These are phyloP conservation scores for Neoniphon sammara DNA, from an alignment of 2,797 vertebrate genomes.

Conservation along the genomic window DNA sequence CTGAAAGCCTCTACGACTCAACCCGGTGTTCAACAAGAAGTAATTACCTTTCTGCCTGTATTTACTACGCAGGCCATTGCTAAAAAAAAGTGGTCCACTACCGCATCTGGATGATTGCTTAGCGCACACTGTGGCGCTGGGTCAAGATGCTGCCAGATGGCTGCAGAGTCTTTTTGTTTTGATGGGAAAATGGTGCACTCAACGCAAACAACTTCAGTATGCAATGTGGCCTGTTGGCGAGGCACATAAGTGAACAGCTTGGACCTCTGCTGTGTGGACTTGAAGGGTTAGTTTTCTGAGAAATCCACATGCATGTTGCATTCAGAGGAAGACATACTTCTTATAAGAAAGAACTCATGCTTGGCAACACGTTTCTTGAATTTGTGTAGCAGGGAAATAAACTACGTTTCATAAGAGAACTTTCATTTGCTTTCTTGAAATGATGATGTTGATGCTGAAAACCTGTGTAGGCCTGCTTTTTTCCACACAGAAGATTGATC, in stretches of 20 bases:
- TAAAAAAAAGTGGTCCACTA: slow-evolving; percentile 48
- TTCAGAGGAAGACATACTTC: slow-evolving; percentile 32
- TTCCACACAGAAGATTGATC: too few species aligned
- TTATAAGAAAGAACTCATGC: slow-evolving; percentile 27
- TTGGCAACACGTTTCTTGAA: slow-evolving; percentile 19
- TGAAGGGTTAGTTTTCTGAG: slow-evolving; percentile 13
- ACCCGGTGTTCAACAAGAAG: slow-evolving; percentile 33
- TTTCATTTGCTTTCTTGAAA: slow-evolving; percentile 6
- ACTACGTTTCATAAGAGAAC: slow-evolving; percentile 17
- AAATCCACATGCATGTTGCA: slow-evolving; percentile 28
- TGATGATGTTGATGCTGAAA: too few species aligned
- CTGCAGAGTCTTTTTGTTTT: slow-evolving; percentile 18
- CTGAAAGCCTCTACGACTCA: slow-evolving; percentile 55
- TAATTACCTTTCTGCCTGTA: slow-evolving; percentile 33
- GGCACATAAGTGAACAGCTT: neutral
- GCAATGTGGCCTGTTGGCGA: slow-evolving; percentile 12
- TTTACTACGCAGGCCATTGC: slow-evolving; percentile 25
- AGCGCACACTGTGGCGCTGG: slow-evolving; percentile 17
- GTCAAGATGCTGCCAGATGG: slow-evolving; percentile 45
- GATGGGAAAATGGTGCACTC: slow-evolving; percentile 22
- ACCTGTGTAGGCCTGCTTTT: too few species aligned
- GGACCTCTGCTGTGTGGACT: neutral
- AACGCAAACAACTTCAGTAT: slow-evolving; percentile 21
- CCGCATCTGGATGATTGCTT: slow-evolving; percentile 47
- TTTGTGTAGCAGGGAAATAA: neutral